Percentiles rank a stretch among this genome's conserved stretches.
These are phyloP conservation scores for Actinostola sp. DNA, from an alignment of 92 coral and sea anemone genomes.

Conservation along the genomic window DNA sequence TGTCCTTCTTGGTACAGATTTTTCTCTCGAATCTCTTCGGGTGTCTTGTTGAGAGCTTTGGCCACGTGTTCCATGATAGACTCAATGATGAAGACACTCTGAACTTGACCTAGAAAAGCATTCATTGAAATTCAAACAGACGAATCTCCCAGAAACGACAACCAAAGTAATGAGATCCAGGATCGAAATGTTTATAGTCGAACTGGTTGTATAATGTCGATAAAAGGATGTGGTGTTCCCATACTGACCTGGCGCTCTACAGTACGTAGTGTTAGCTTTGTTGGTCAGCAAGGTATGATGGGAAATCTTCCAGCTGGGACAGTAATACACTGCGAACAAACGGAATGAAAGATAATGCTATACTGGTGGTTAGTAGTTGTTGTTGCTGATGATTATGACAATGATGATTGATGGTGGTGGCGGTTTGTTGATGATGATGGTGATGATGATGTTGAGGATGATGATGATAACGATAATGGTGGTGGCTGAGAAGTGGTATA, in stretches of 20 bases:
- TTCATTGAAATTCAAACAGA: not conserved
- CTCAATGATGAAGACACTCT: constrained; percentile 55
- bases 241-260: constrained; percentile 57
- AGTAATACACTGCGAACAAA: constrained; percentile 45
- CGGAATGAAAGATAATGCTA: not conserved
- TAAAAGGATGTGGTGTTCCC: too few relatives aligned
- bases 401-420: too few relatives aligned
- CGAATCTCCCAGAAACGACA: not conserved
- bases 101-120: constrained; percentile 28
- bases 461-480: too few relatives aligned
- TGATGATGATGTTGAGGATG: too few relatives aligned
- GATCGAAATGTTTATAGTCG: not conserved
- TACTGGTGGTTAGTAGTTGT: not conserved
- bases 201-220: too few relatives aligned
- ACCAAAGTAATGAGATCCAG: not conserved
- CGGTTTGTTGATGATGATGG: too few relatives aligned
- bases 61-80: constrained; percentile 69
- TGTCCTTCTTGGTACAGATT: constrained; percentile 58
- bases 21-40: constrained; percentile 47
- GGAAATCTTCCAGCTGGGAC: constrained; percentile 57
- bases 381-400: too few relatives aligned
- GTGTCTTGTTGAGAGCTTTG: constrained; percentile 46
- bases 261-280: constrained; percentile 36
- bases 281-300: constrained; percentile 44
- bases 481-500: too few relatives aligned